phyloP scores from a whole-genome alignment of 2,888 invertebrate genomes.

The Pyrrhia umbra region DNA sequence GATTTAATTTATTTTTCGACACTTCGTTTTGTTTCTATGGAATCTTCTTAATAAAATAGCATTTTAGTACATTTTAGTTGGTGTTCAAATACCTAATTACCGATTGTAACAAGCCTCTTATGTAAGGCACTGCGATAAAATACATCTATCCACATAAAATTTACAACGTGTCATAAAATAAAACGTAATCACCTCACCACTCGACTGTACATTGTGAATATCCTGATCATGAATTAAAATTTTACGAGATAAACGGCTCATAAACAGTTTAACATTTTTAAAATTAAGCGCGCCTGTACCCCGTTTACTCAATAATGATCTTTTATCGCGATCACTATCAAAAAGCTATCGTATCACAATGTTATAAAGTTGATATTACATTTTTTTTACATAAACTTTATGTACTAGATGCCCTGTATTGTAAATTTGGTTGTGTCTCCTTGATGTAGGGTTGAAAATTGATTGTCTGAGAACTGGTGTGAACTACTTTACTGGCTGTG shows the following conservation, averaged over 20 bases:
- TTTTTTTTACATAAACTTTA: background rate
- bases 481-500: conserved; percentile 11
- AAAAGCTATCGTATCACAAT: conserved; percentile 24
- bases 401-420: background rate
- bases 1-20: too few relatives aligned
- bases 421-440: background rate
- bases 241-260: conserved; percentile 61
- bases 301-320: conserved; percentile 37
- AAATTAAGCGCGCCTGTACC: conserved; percentile 52
- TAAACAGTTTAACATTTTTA: conserved; percentile 60
- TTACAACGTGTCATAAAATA: conserved; percentile 38
- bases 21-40: too few relatives aligned
- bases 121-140: conserved; percentile 7
- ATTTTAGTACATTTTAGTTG: too few relatives aligned
- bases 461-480: background rate
- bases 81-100: too few relatives aligned
- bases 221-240: conserved; percentile 63
- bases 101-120: background rate
- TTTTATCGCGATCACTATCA: conserved; percentile 4
- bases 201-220: conserved; percentile 50
- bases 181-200: conserved; percentile 44
- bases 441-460: conserved; percentile 7
- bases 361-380: conserved; percentile 14
- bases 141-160: conserved; percentile 6
- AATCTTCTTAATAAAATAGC: too few relatives aligned